Base-by-base conservation (phyloP, 2,797 vertebrate species). In the Hapalemur alaotrensis region DNA sequence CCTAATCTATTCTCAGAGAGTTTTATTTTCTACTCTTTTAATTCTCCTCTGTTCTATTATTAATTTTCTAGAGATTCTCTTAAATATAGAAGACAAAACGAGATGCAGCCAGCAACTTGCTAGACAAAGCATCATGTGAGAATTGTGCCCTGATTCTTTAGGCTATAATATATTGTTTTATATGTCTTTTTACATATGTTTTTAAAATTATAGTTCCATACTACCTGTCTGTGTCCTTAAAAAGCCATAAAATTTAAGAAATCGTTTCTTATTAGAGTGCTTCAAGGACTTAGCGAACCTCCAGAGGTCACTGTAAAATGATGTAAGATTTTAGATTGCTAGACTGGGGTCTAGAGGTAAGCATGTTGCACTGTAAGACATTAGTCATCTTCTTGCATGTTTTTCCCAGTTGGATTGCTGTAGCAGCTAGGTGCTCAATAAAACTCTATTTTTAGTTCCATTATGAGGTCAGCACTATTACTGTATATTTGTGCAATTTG, bases 141-240 rank as follows among this genome's bases (percentile, higher is more conserved):
- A 72, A 79, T 41, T 73, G 41, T 67, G 35, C 25, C n/a, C 22
- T 12, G n/a, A 88, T 22, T 91, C 52, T 94, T 90, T 22, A 70
- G 54, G 75, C 23, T 63, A 59, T 54, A 48, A 25, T 85, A 17
- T 38, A 92, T 48, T 76, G 13, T 50, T 89, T 86, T 57, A 79
- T 69, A 59, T 43, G 23, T 50, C 32, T 35, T 70, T 80, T 80
- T 70, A 88, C 67, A 84, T 14, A 32, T 76, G 67, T 72, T 85
- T 93, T 93, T 61, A 86, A 92, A 95, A 92, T 90, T 75, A 92
- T 32, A 59, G 6, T 84, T 91, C 43, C 61, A 72, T 11, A 35
- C 28, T 76, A 84, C 86, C 46, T 91, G 32, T 84, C 57, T 63
- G 69, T 76, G 25, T 95, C 67, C 43, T 96, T 72, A 82, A 63